A percentile compares a stretch with the other conserved stretches of the same genome.
These are phyloP conservation scores for Lepus americanus DNA, from an alignment of 2,113 vertebrate species.

Conservation along the genomic window DNA sequence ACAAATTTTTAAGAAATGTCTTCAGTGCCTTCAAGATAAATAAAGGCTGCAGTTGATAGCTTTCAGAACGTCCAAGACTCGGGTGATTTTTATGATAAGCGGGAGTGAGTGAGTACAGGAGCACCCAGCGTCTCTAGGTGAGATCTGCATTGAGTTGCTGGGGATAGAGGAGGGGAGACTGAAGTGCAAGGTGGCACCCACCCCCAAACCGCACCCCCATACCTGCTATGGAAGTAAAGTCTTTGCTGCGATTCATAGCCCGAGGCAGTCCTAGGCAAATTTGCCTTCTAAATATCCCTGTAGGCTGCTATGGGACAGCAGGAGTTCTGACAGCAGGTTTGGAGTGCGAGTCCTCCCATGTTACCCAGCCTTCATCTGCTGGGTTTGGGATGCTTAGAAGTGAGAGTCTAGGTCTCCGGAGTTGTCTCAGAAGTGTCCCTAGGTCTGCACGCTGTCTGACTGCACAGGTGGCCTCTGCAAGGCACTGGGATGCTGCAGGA, in stretches of 20 bases:
- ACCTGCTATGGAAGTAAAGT: neutral
- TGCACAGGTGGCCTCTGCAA: neutral
- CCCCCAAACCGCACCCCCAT: fast-evolving
- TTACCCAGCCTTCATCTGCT: neutral
- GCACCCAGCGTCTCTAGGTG: neutral
- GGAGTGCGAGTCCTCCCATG: neutral
- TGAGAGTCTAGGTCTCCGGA: neutral
- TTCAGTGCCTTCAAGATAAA: neutral
- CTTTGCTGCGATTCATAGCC: fast-evolving
- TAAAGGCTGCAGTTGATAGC: neutral
- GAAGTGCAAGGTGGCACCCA: neutral
- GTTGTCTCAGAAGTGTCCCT: neutral
- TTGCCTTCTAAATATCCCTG: neutral
- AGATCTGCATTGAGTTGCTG: neutral
- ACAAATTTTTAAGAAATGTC: neutral
- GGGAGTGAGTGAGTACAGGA: neutral
- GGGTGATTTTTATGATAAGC: neutral
- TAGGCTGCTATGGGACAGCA: neutral
- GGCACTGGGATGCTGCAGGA: neutral
- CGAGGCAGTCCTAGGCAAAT: too few species aligned
- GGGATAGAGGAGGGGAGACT: neutral
- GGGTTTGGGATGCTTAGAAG: neutral
- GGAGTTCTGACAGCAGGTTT: neutral
- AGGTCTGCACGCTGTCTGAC: neutral
- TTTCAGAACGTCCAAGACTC: neutral